Evolutionary conservation across 2,888 invertebrate genomes (phyloP).

Genomic region (Dolichomitus sp.): DNA sequence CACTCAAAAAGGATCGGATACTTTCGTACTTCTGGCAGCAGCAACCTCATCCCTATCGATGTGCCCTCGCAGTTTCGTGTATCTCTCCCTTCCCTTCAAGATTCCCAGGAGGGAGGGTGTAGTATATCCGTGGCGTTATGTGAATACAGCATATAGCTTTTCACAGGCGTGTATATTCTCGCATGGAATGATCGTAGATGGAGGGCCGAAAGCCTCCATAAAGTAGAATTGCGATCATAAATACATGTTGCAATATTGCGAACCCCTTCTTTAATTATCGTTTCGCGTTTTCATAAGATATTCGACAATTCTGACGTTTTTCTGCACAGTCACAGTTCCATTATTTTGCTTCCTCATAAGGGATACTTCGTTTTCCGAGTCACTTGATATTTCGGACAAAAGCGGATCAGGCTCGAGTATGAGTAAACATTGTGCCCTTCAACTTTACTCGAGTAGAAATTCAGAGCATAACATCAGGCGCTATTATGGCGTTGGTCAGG

Average conservation of each 20-base stretch:
- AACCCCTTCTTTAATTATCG: not conserved
- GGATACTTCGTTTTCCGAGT: too few species aligned
- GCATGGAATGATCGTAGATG: not conserved
- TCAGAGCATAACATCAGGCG: too few species aligned
- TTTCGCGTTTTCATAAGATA: not conserved
- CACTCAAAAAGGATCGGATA: slow-evolving; percentile 68
- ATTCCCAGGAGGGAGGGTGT: slow-evolving; percentile 48
- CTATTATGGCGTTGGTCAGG: too few species aligned
- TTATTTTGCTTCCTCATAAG: too few species aligned
- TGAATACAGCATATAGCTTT: slow-evolving; percentile 17
- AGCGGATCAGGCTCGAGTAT: too few species aligned
- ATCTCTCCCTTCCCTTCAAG: slow-evolving; percentile 36
- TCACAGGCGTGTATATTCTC: not conserved
- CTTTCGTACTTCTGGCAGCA: slow-evolving; percentile 44
- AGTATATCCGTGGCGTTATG: slow-evolving; percentile 21
- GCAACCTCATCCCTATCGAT: slow-evolving; percentile 63
- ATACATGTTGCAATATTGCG: not conserved
- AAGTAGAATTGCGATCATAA: not conserved
- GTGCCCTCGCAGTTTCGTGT: slow-evolving; percentile 61
- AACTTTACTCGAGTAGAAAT: too few species aligned
- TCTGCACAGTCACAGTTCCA: too few species aligned
- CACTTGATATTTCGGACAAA: too few species aligned
- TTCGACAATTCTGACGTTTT: not conserved
- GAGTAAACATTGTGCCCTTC: too few species aligned
- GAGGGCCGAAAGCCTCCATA: not conserved